Evolutionary conservation across 2,797 vertebrate genomes (phyloP).

Genomic region (Gymnopithys bicolor): DNA sequence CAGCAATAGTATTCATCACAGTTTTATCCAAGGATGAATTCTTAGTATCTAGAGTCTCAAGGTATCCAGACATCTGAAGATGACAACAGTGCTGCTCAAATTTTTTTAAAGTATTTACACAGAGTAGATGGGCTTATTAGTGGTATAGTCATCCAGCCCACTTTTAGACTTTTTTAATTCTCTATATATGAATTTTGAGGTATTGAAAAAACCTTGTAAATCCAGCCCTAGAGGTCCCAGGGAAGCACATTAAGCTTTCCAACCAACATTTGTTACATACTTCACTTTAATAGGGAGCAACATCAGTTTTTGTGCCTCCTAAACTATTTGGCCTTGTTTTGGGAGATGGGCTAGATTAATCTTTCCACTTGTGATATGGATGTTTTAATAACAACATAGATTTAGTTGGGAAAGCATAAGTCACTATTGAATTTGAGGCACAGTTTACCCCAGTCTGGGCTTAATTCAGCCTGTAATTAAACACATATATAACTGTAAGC

Average conservation of each 20-base stretch:
- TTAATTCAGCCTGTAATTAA: constrained; percentile 54
- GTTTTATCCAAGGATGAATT: neutral
- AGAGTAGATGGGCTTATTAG: neutral
- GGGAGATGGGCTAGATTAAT: neutral
- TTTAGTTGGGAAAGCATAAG: neutral
- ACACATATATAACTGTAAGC: constrained; percentile 27
- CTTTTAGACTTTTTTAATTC: neutral
- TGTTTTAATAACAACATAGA: neutral
- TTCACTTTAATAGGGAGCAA: neutral
- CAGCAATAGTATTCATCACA: neutral
- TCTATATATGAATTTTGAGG: neutral
- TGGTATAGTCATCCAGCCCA: neutral
- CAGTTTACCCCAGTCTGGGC: neutral
- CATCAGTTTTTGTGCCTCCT: neutral
- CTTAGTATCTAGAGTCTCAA: neutral
- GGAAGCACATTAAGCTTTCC: neutral
- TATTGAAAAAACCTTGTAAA: neutral
- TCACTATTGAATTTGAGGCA: neutral
- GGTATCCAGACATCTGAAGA: neutral
- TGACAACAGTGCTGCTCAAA: neutral
- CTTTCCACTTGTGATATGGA: neutral
- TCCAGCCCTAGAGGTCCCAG: neutral
- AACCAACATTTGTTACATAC: neutral
- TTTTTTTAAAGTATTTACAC: neutral
- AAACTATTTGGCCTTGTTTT: neutral